Evolutionary conservation across 2,797 vertebrate species (phyloP).

Genomic region (Labeo calbasu): DNA sequence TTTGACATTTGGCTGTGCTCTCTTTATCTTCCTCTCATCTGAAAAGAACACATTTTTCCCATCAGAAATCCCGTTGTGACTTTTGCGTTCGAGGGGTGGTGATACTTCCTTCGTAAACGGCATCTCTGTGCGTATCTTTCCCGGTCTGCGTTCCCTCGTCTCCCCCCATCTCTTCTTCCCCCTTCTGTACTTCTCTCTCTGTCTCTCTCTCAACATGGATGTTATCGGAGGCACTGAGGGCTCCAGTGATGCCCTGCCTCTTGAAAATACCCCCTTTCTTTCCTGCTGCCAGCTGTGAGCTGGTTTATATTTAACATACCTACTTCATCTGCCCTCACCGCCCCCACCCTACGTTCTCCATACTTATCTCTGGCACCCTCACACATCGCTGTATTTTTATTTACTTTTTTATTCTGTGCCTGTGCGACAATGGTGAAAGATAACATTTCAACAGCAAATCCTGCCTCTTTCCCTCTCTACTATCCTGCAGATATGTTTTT

Average conservation of each 20-base stretch:
- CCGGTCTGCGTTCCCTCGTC: conserved; percentile 63
- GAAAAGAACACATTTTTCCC: conserved; percentile 84
- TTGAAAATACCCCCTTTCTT: conserved; percentile 80
- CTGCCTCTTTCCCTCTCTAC: conserved; percentile 44
- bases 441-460: conserved; percentile 62
- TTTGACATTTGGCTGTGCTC: conserved; percentile 83
- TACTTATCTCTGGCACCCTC: conserved; percentile 59
- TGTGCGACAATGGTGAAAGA: conserved; percentile 63
- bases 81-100: conserved; percentile 72
- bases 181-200: conserved; percentile 9
- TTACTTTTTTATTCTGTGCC: conserved; percentile 62
- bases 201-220: conserved; percentile 69
- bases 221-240: conserved; percentile 78
- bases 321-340: conserved; percentile 75
- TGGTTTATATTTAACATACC: conserved; percentile 80
- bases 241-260: conserved; percentile 80
- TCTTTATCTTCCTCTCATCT: conserved; percentile 80
- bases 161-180: conserved; percentile 13
- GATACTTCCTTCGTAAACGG: conserved; percentile 74
- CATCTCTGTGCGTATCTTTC: conserved; percentile 75
- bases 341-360: conserved; percentile 61
- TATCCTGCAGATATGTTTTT: conserved; percentile 42
- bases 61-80: conserved; percentile 82
- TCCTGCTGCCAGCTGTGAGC: conserved; percentile 75
- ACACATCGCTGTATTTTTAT: conserved; percentile 49